These are phyloP conservation scores for Orgyia antiqua DNA, from an alignment of 2,888 invertebrate species.

Conservation along the genomic window DNA sequence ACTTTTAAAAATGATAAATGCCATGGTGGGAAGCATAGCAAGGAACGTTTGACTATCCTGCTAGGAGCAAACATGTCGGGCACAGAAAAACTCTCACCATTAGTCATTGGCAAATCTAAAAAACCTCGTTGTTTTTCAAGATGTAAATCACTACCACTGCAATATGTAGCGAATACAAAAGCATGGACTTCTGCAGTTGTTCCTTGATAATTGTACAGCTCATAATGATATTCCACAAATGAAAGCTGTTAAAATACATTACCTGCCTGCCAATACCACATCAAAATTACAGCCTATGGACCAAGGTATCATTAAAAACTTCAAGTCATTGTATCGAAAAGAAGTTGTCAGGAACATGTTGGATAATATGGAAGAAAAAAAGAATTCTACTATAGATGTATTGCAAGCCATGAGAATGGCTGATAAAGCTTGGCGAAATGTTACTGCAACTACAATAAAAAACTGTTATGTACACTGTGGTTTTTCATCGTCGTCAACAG, in stretches of 20 bases:
- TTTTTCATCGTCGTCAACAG: slow-evolving; percentile 3
- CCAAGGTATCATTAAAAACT: slow-evolving; percentile 13
- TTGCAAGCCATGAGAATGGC: slow-evolving; percentile 1
- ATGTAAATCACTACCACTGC: slow-evolving; percentile 1
- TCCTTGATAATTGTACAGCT: background rate
- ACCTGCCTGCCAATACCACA: slow-evolving; percentile 10
- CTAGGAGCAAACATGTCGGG: slow-evolving; percentile 18
- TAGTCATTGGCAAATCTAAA: slow-evolving; percentile 19
- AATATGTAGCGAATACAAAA: slow-evolving; percentile 5
- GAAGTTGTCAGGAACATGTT: slow-evolving; percentile 7
- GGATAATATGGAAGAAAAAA: background rate
- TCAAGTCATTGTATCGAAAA: slow-evolving; percentile 10
- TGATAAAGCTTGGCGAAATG: background rate
- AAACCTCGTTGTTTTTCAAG: slow-evolving; percentile 17
- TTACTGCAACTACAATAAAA: slow-evolving; percentile 1
- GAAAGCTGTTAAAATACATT: slow-evolving; percentile 7
- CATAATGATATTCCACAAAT: slow-evolving; percentile 2
- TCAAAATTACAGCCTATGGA: slow-evolving; percentile 12
- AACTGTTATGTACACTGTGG: slow-evolving; percentile 4
- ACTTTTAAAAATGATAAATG: slow-evolving; percentile 17
- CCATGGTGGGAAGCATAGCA: slow-evolving; percentile 19
- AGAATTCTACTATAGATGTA: too few relatives aligned
- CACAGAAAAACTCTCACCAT: slow-evolving; percentile 17
- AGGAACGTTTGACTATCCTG: slow-evolving; percentile 18
- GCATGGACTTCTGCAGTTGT: slow-evolving; percentile 5